These are phyloP conservation scores for Oegoconia quadripuncta DNA, from an alignment of 2,888 invertebrate species.

Conservation along the genomic window DNA sequence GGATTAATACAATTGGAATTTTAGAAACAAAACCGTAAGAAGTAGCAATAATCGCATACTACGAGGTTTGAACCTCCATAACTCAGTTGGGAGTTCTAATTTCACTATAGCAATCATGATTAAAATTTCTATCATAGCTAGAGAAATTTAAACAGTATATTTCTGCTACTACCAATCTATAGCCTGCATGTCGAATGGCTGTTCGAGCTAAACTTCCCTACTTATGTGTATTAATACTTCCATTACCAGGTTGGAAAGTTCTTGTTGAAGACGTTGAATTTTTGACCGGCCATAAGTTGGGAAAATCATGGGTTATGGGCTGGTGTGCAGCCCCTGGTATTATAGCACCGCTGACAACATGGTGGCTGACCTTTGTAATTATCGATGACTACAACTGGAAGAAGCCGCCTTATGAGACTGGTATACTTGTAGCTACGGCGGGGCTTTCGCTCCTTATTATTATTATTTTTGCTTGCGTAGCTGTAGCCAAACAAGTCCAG, in stretches of 20 bases:
- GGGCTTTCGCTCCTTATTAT: constrained; percentile 28
- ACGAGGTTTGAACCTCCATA: too few species aligned
- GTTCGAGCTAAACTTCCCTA: too few species aligned
- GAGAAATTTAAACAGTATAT: too few species aligned
- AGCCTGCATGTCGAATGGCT: too few species aligned
- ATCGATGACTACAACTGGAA: constrained; percentile 29
- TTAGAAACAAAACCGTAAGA: too few species aligned
- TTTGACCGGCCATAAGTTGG: constrained; percentile 39
- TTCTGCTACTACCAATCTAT: too few species aligned
- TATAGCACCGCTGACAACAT: constrained; percentile 33
- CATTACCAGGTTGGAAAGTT: constrained; percentile 47
- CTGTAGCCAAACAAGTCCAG: constrained; percentile 55
- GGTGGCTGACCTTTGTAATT: constrained; percentile 45
- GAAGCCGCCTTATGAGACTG: constrained; percentile 36
- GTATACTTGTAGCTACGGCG: constrained; percentile 26
- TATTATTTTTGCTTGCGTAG: constrained; percentile 31
- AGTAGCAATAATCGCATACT: too few species aligned
- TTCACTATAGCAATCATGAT: too few species aligned
- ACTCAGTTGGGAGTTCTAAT: too few species aligned
- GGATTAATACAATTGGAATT: too few species aligned
- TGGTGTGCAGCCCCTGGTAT: constrained; percentile 49
- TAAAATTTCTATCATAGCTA: too few species aligned
- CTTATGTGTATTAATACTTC: neutral
- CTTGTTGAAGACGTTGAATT: constrained; percentile 60
- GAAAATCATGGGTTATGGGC: constrained; percentile 47